Base-by-base conservation (phyloP, 2,888 invertebrate genomes). In the Lamellibrachia satsuma region DNA sequence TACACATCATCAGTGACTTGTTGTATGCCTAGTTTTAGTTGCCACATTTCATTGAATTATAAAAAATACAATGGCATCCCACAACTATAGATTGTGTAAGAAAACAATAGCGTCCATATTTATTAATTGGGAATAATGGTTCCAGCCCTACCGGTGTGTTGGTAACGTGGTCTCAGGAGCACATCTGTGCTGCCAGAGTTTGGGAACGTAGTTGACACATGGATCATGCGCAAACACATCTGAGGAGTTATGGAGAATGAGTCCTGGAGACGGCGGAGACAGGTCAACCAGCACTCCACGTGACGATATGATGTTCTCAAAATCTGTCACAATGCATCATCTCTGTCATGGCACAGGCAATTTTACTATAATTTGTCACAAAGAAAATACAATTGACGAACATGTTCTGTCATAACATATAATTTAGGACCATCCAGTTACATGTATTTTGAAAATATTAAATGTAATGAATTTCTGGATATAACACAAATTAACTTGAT, bases 141-240 rank as follows among this genome's bases (percentile, higher is more conserved):
- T 55, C 8, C 7, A 55, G 75, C 75, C 75, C 75, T 95, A 90
- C 91, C 93, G 7, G 95, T 94, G 75, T 75, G 75, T 75, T 15
- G 75, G 75, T 11, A 75, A 6, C 22, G 75, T 11, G 75, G 15
- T 75, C 75, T 75, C 75, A 75, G 75, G 15, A 15, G 22, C 75
- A 15, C 75, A 75, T 75, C 75, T 75, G 75, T 75, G 75, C 22
- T 75, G 75, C 75, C 75, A 75, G 75, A 75, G 75, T 75, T 15
- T 75, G 11, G 75, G 75, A 11, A 75, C 75, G 75, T 75, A 75
- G 75, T 75, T 75, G 22, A 75, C 22, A 75, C 75, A 75, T 11
- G 22, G 22, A 75, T 75, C 75, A 75, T 75, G 75, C 4, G 3
- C 75, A 75, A 75, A 11, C 75, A 75, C 75, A 75, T 75, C 75